Conservation (phyloP, 92 coral and sea anemone genomes). For the Umimayanthus chanpuru region DNA sequence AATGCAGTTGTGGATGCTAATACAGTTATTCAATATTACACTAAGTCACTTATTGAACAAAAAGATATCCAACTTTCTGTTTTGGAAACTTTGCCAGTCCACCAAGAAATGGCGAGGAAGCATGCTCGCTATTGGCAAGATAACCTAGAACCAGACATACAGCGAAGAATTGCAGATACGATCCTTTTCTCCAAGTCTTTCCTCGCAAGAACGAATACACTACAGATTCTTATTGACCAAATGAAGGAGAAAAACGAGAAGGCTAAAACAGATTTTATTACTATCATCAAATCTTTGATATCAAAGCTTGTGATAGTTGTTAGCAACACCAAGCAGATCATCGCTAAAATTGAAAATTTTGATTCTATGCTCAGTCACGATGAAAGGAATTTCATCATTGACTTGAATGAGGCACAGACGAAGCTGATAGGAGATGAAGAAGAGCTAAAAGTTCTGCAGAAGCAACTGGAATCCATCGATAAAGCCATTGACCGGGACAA, state of each 20-base stretch:
- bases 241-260: not conserved
- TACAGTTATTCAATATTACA: constrained; percentile 1
- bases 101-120: constrained; percentile 14
- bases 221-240: not conserved
- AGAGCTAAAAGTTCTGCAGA: constrained; percentile 4
- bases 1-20: not conserved
- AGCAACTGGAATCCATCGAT: constrained; percentile 2
- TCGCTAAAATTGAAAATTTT: not conserved
- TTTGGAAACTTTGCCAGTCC: not conserved
- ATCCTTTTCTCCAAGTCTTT: not conserved
- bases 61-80: constrained; percentile 5
- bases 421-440: not conserved
- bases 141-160: not conserved
- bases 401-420: constrained; percentile 2
- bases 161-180: not conserved
- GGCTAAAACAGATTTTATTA: not conserved
- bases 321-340: not conserved
- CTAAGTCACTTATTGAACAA: constrained; percentile 15
- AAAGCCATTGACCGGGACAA: constrained; percentile 29
- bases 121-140: constrained; percentile 28
- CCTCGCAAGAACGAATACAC: not conserved
- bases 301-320: not conserved
- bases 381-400: constrained; percentile 7
- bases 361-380: not conserved
- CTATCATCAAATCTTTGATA: not conserved